Conservation (phyloP, 2,113 vertebrate species). For the Genyomyrus donnyi region DNA sequence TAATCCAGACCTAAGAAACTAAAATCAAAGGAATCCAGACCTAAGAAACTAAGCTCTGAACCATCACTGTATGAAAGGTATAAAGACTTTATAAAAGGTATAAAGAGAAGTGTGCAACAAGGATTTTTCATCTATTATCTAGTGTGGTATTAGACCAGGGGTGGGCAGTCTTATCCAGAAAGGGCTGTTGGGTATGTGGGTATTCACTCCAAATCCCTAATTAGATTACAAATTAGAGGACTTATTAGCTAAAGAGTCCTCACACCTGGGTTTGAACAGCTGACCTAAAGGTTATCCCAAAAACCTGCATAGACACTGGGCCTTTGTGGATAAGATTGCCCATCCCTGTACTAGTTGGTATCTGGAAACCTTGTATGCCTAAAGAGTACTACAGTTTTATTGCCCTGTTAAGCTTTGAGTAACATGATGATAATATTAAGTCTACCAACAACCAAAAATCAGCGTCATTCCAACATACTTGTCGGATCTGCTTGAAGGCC, state of each 20-base stretch:
- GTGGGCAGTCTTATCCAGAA: background rate
- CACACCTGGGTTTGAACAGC: background rate
- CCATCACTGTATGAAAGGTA: background rate
- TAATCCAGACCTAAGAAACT: background rate
- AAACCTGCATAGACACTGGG: background rate
- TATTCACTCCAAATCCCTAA: background rate
- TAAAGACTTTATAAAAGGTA: background rate
- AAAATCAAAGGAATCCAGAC: background rate
- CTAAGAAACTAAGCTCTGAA: background rate
- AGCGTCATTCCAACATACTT: constrained; percentile 56
- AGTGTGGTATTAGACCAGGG: background rate
- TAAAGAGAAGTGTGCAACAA: too few relatives aligned
- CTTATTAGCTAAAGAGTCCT: background rate
- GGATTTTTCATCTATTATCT: background rate
- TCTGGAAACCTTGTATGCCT: background rate
- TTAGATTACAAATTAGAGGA: background rate
- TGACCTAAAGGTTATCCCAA: background rate
- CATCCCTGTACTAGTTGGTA: background rate
- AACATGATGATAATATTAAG: background rate
- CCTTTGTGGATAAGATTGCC: background rate
- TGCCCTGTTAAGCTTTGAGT: background rate
- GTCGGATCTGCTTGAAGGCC: constrained; percentile 82
- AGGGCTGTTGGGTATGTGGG: background rate
- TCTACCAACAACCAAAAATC: background rate
- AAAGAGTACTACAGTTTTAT: background rate